Evolutionary conservation across 2,888 invertebrate genomes (phyloP).

Genomic region (Laothoe populi): DNA sequence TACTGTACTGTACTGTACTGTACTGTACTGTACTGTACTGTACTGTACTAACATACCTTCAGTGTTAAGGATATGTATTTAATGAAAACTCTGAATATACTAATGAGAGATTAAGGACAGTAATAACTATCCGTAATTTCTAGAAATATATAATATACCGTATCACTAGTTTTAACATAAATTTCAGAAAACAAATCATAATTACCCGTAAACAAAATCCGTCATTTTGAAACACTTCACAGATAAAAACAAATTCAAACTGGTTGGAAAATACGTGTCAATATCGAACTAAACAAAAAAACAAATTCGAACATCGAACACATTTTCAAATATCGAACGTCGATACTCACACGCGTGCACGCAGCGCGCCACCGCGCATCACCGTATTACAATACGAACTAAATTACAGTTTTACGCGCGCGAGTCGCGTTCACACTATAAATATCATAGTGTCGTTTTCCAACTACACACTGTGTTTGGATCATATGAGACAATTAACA

Average conservation of each 20-base stretch:
- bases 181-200: background rate
- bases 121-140: no score
- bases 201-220: conserved; percentile 17
- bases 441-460: conserved; percentile 56
- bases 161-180: background rate
- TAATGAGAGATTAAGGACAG: no score
- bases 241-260: conserved; percentile 4
- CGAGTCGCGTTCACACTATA: conserved; percentile 62
- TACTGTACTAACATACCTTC: no score
- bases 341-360: conserved; percentile 44
- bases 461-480: conserved; percentile 42
- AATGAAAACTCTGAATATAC: no score
- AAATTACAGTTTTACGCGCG: conserved; percentile 61
- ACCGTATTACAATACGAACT: conserved; percentile 56
- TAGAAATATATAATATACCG: no score
- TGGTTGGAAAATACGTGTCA: conserved; percentile 35
- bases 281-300: conserved; percentile 34
- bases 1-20: no score
- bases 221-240: conserved; percentile 3
- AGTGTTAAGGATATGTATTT: no score
- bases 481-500: conserved; percentile 40
- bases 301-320: conserved; percentile 37
- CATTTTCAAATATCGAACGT: conserved; percentile 44
- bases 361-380: conserved; percentile 62
- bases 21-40: no score